phyloP scores from a whole-genome alignment of 2,888 invertebrate species.

The Philonicus albiceps region DNA sequence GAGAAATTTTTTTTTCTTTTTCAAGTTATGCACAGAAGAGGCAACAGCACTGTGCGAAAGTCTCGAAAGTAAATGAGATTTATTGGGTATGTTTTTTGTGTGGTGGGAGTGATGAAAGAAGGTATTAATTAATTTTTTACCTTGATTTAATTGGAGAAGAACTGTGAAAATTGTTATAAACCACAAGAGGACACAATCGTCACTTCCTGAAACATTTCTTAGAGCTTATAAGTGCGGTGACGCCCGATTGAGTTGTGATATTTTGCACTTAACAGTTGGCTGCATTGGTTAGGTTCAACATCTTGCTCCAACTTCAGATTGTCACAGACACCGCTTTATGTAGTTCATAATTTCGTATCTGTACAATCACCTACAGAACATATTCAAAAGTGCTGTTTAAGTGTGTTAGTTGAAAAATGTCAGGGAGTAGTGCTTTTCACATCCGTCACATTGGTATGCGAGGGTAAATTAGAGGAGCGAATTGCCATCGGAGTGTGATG shows the following conservation, averaged over 20 bases:
- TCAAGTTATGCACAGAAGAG: not conserved
- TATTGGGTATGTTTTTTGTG: not conserved
- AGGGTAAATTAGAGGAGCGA: constrained; percentile 50
- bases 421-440: constrained; percentile 14
- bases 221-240: not conserved
- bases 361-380: not conserved
- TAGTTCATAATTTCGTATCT: not conserved
- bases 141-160: not conserved
- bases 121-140: not conserved
- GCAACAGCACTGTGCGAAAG: not conserved
- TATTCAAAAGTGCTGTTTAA: not conserved
- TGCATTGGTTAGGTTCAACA: not conserved
- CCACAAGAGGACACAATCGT: not conserved
- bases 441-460: constrained; percentile 28
- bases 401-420: not conserved
- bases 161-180: not conserved
- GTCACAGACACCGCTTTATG: not conserved
- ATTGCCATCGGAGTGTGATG: constrained; percentile 52
- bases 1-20: not conserved
- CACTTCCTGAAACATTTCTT: not conserved
- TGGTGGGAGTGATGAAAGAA: not conserved
- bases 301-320: constrained; percentile 8
- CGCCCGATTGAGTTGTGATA: not conserved
- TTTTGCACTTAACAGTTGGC: constrained; percentile 2
- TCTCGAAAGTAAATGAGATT: not conserved